Base-by-base conservation (phyloP, 1,140 invertebrate species). In the Drosophila miranda region DNA sequence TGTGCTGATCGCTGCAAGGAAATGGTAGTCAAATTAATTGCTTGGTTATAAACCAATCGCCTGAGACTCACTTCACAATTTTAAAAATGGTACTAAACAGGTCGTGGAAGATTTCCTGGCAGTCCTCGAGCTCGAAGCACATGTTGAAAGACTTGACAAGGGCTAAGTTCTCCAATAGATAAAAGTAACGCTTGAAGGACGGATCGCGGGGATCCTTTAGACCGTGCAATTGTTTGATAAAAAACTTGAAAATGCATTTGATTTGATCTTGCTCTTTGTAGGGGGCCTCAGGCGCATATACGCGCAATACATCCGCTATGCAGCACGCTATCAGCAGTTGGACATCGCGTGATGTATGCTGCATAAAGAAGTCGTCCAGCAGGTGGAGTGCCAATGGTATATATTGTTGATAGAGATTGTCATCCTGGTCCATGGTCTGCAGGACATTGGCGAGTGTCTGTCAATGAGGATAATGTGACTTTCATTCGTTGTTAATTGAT, bases 111-210 rank as follows among this genome's bases (percentile, higher is more conserved):
- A 99, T 99, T 91, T 98, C 97, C 92, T 99, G 97, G 81, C 96
- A 98, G 91, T 99, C 98, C 91, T 99, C 98, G 42, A 99, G 91
- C 90, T 99, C 98, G 91, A 99, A 98, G 91, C 98, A 99, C 95
- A 99, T 99, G 91, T 99, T 99, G 91, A 99, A 99, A 0, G 98
- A 98, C 91, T 99, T 99, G 19, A 99, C 98, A 92, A 98, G 99
- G 8, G 98, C 98, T 66, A 99, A 93, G 92, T 99, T 99, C 93
- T 99, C 96, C 62, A 98, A 92, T 46, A 97, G 92, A 92, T 99
- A 99, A 92, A 99, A 99, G 91, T 99, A 99, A 74, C 98, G 93
- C 91, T 99, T 99, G 91, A 99, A 99, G 2, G 98, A 97, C 21
- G 98, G 97, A 92, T 99, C 97, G 91, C 99, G 98, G 0, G 98